Percentiles rank a stretch among this genome's conserved stretches.
Evolutionary conservation across 2,113 vertebrate genomes (phyloP).

Genomic region (Pedetes capensis): DNA sequence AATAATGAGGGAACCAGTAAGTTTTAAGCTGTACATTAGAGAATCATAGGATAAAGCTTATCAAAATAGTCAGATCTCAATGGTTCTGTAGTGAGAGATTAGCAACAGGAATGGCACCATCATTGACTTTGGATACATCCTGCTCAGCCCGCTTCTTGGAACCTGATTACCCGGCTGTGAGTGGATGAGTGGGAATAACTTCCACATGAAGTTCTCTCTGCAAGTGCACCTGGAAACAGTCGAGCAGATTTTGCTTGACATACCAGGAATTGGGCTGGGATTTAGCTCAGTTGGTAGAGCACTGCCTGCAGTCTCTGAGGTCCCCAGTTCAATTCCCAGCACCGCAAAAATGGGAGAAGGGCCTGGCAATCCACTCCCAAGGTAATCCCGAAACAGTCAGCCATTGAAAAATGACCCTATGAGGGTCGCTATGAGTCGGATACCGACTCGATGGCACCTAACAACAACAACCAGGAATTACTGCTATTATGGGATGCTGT

Average conservation of each 20-base stretch:
- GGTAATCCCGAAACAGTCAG: no score
- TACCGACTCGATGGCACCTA: no score
- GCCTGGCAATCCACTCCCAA: no score
- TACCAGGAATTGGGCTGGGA: not conserved
- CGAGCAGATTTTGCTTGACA: not conserved
- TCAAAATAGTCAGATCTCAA: not conserved
- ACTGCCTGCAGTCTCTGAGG: no score
- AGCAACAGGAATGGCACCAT: not conserved
- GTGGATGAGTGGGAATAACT: not conserved
- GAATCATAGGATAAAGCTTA: not conserved
- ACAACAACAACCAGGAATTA: not conserved
- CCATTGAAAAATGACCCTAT: no score
- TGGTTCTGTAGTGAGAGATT: not conserved
- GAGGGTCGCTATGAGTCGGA: no score
- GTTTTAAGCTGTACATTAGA: not conserved
- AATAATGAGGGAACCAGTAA: not conserved
- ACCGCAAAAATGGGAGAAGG: no score
- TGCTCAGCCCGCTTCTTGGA: not conserved
- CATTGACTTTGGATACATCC: not conserved
- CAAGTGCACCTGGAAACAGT: not conserved
- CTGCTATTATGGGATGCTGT: not conserved
- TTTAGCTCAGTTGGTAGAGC: no score
- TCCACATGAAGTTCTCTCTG: not conserved
- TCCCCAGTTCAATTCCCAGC: no score
- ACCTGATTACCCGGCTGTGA: not conserved